Percentiles rank a stretch among this genome's conserved stretches.
phyloP scores from a whole-genome alignment of 2,113 vertebrate genomes.

The Laticauda laticaudata region DNA sequence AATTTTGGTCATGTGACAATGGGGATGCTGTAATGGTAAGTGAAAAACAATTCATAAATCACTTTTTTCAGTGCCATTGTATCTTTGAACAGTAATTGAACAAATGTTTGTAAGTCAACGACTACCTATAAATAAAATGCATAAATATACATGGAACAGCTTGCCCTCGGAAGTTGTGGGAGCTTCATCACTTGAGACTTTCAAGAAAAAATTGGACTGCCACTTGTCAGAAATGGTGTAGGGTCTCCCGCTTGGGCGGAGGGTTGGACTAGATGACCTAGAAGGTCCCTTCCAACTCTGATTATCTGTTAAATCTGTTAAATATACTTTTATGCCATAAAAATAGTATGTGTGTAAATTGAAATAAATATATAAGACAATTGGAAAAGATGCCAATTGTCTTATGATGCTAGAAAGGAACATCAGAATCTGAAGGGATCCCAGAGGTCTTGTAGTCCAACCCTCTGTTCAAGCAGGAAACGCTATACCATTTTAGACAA shows the following conservation, averaged over 20 bases:
- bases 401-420: not conserved
- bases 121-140: not conserved
- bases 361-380: not conserved
- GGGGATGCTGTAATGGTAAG: not conserved
- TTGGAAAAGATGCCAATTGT: not conserved
- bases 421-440: not conserved
- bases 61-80: not conserved
- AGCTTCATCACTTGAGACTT: no score
- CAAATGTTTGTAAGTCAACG: not conserved
- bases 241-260: no score
- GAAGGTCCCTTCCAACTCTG: no score
- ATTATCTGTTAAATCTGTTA: no score
- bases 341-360: not conserved
- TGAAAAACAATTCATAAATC: not conserved
- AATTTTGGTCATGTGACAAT: not conserved
- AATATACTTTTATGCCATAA: not conserved
- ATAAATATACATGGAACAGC: no score
- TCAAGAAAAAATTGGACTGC: no score
- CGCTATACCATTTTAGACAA: not conserved
- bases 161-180: no score
- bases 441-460: not conserved
- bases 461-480: not conserved
- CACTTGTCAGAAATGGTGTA: no score
- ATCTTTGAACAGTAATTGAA: not conserved
- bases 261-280: no score